A percentile compares a stretch with the other conserved stretches of the same genome.
These are phyloP conservation scores for Hippocampus kuda DNA, from an alignment of 2,797 vertebrate genomes.

Conservation along the genomic window DNA sequence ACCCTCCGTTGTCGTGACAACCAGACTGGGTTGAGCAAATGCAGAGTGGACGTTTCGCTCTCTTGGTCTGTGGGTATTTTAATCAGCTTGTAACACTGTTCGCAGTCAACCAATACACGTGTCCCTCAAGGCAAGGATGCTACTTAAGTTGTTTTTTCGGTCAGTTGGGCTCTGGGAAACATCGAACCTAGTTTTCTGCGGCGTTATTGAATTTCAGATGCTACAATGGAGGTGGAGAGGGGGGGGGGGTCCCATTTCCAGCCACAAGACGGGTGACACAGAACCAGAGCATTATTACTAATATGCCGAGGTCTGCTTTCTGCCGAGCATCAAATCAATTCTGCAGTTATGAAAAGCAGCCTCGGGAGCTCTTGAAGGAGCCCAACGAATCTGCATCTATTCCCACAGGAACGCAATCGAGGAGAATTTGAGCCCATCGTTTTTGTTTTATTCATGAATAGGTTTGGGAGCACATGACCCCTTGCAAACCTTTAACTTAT, in stretches of 20 bases:
- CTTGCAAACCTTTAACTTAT: constrained; percentile 46
- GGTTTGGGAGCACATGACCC: constrained; percentile 38
- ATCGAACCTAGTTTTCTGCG: constrained; percentile 38
- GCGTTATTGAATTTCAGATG: constrained; percentile 37
- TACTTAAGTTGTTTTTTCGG: constrained; percentile 11
- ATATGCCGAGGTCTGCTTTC: constrained; percentile 26
- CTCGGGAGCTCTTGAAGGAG: constrained; percentile 24
- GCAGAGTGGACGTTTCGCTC: constrained; percentile 53
- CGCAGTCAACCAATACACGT: constrained; percentile 36
- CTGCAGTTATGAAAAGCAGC: constrained; percentile 34
- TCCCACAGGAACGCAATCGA: constrained; percentile 25
- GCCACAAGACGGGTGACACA: constrained; percentile 14
- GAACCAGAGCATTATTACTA: constrained; percentile 26
- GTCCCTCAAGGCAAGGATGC: constrained; percentile 14
- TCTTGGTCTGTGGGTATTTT: constrained; percentile 55
- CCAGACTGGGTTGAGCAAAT: constrained; percentile 55
- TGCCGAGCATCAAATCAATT: constrained; percentile 37
- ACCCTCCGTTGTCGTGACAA: constrained; percentile 67
- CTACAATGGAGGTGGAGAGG: constrained; percentile 16
- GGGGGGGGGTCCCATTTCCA: constrained; percentile 19
- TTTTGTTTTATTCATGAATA: constrained; percentile 54
- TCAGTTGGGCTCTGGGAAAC: constrained; percentile 29
- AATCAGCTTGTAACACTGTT: constrained; percentile 62
- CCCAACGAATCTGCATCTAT: constrained; percentile 15
- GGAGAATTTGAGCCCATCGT: constrained; percentile 29